Evolutionary conservation across 1,140 invertebrate genomes (phyloP).

Genomic region (Lucilia sericata): DNA sequence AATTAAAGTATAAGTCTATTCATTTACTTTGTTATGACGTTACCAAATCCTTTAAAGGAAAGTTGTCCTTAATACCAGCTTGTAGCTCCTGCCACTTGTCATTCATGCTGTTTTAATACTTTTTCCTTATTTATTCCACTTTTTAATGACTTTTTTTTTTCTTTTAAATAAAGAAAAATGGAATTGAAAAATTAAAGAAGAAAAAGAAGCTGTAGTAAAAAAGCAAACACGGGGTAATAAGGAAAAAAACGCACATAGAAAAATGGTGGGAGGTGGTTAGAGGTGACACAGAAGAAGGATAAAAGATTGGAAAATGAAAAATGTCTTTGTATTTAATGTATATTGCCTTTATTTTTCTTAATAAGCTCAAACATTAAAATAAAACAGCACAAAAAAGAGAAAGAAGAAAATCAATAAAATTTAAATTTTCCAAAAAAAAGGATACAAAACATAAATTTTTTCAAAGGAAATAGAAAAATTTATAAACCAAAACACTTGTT

Average conservation of each 20-base stretch:
- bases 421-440: not conserved
- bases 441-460: too few relatives aligned
- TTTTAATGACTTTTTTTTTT: slow-evolving; percentile 34
- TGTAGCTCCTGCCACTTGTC: too few relatives aligned
- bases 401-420: slow-evolving; percentile 30
- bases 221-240: not conserved
- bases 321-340: slow-evolving; percentile 30
- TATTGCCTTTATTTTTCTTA: slow-evolving; percentile 41
- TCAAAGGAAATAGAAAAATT: too few relatives aligned
- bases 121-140: too few relatives aligned
- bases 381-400: too few relatives aligned
- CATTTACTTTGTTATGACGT: too few relatives aligned
- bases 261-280: not conserved
- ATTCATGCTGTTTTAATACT: too few relatives aligned
- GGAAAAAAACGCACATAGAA: too few relatives aligned
- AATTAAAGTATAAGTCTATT: too few relatives aligned
- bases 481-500: not conserved
- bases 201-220: not conserved
- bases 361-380: slow-evolving; percentile 15
- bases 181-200: not conserved
- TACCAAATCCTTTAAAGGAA: too few relatives aligned
- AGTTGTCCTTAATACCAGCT: too few relatives aligned
- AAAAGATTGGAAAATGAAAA: slow-evolving; percentile 34
- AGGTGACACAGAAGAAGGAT: not conserved
- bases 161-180: slow-evolving; percentile 9